Conservation (phyloP, 2,888 invertebrate genomes). For the Lapara coniferarum region DNA sequence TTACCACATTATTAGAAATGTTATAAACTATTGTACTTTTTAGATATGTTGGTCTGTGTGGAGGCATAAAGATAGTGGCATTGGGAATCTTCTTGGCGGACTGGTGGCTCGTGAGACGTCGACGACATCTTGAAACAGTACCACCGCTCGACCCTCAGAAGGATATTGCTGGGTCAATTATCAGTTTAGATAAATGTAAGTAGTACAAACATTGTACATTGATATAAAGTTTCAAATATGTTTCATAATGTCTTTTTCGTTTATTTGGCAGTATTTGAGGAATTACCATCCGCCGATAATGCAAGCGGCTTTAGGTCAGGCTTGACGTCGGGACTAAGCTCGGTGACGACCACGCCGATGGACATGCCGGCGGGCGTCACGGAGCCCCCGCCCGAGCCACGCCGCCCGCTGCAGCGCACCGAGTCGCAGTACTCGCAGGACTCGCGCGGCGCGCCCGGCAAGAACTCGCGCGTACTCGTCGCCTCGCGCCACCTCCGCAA, state of each 20-base stretch:
- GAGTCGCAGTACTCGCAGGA: conserved; percentile 75
- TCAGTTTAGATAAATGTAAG: conserved; percentile 92
- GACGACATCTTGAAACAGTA: conserved; percentile 85
- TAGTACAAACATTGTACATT: conserved; percentile 33
- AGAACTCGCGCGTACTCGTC: conserved; percentile 72
- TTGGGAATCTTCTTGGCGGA: conserved; percentile 93
- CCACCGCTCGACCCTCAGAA: conserved; percentile 83
- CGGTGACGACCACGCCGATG: conserved; percentile 68
- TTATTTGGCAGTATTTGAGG: conserved; percentile 87
- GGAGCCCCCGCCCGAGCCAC: conserved; percentile 37
- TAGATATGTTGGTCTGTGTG: conserved; percentile 95
- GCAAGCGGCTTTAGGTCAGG: conserved; percentile 76
- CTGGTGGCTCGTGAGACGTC: conserved; percentile 93
- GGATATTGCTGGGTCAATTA: conserved; percentile 90
- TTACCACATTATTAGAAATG: not conserved
- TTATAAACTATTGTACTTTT: not conserved
- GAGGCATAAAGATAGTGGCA: conserved; percentile 94
- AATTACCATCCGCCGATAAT: conserved; percentile 85
- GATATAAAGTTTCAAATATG: not conserved
- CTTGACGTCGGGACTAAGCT: conserved; percentile 69
- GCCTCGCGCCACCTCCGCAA: conserved; percentile 84
- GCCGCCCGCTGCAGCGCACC: conserved; percentile 63
- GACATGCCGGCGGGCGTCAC: conserved; percentile 46
- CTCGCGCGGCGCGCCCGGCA: conserved; percentile 51
- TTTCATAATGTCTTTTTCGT: not conserved